Base-by-base conservation (phyloP, 2,888 invertebrate genomes). In the Pseudoips prasinana region DNA sequence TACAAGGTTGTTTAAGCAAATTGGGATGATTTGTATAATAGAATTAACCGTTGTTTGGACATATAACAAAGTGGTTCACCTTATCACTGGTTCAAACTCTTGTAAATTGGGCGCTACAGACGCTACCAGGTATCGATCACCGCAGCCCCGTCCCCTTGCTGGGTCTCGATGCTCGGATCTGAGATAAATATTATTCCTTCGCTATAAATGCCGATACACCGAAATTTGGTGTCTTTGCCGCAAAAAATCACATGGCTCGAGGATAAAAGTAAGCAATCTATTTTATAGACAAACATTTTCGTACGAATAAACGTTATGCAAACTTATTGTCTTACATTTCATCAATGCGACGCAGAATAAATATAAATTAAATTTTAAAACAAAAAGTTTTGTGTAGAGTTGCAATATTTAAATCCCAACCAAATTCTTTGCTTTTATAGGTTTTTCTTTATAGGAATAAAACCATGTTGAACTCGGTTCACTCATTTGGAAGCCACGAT, bases 91-190 rank as follows among this genome's bases (percentile, higher is more conserved):
- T n/a, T n/a, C n/a, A n/a, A n/a, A n/a, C n/a, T n/a, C n/a, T n/a
- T 23, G 23, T 27, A 29, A 33, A 42, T 25, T 39, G 45, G 29
- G 35, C 39, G 44, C 41, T 40, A 41, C 41, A 34, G 42, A 35
- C 45, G 31, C 25, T 22, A 39, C 32, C 29, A 46, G 41, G 39
- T 55, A 55, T 55, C 35, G 56, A 57, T 53, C 33, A 53, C 22
- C 25, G n/a, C n/a, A n/a, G n/a, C n/a, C 45, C 37, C 24, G 31
- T 32, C 48, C 48, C 44, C 43, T 43, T 38, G 36, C 33, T 14
- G 22, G 36, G 38, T 41, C 33, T 39, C 52, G 46, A 47, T 60
- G 39, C 30, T 42, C 36, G 28, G 35, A 44, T 32, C 35, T 11
- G 26, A 39, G 33, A 45, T 39, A 45, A 53, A 46, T 52, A 39